Percentiles rank a stretch among this genome's conserved stretches.
Evolutionary conservation across 30 jellyfish, hydroid and myxozoan genomes (phyloP).

Genomic region (Hydractinia echinata): DNA sequence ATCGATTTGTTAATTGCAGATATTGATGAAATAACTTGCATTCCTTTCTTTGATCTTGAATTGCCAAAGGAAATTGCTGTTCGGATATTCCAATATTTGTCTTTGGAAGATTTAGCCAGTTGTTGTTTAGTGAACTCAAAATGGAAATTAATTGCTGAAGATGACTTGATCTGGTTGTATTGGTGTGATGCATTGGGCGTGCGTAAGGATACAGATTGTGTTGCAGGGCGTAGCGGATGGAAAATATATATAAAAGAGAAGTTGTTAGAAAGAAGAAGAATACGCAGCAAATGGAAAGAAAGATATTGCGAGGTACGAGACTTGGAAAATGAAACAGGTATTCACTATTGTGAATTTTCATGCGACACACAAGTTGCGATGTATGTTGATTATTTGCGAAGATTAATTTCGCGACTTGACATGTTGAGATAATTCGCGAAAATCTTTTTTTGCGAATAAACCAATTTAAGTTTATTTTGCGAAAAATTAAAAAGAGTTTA

Average conservation of each 20-base stretch:
- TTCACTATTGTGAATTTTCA: neutral
- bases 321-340: slow-evolving; percentile 74
- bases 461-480: too few species aligned
- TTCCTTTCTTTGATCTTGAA: slow-evolving; percentile 82
- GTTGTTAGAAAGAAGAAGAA: slow-evolving; percentile 8
- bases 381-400: too few species aligned
- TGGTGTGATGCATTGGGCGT: slow-evolving; percentile 29
- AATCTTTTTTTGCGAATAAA: too few species aligned
- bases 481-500: too few species aligned
- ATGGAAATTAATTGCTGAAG: slow-evolving; percentile 78
- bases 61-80: slow-evolving; percentile 77
- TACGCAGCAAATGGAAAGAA: slow-evolving; percentile 66
- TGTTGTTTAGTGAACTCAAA: slow-evolving; percentile 55
- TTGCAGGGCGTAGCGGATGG: slow-evolving; percentile 54
- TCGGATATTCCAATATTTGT: slow-evolving; percentile 43
- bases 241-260: slow-evolving; percentile 32
- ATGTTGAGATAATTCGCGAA: too few species aligned
- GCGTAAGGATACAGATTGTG: slow-evolving; percentile 27
- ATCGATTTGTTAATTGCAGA: slow-evolving; percentile 66
- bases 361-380: too few species aligned
- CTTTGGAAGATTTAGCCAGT: slow-evolving; percentile 41
- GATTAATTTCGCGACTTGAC: too few species aligned
- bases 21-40: slow-evolving; percentile 58
- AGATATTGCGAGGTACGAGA: slow-evolving; percentile 57
- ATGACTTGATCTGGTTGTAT: slow-evolving; percentile 65